Percentiles rank a stretch among this genome's conserved stretches.
Conservation (phyloP, 2,113 vertebrate genomes). For the Dromiciops gliroides region DNA sequence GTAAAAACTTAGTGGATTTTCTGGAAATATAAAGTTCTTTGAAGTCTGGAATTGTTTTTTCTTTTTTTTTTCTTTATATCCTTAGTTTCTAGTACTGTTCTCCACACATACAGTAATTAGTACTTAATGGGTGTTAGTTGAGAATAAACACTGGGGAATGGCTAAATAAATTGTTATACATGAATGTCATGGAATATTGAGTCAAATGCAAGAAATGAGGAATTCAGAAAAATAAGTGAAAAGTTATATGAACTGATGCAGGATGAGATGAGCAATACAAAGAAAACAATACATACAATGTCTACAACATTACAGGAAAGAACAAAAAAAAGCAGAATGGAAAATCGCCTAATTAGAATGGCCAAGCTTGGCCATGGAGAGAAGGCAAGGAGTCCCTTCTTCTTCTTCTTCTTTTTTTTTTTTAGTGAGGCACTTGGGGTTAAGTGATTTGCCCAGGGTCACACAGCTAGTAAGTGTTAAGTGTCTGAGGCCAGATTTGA, state of each 20-base stretch:
- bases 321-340: background rate
- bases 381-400: background rate
- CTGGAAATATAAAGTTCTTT: conserved; percentile 10
- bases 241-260: background rate
- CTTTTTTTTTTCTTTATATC: background rate
- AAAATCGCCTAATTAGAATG: background rate
- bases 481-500: too few relatives aligned
- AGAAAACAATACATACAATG: background rate
- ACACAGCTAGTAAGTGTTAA: too few relatives aligned
- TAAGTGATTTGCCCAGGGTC: too few relatives aligned
- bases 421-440: too few relatives aligned
- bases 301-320: background rate
- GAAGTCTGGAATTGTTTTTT: background rate
- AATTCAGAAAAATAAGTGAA: background rate
- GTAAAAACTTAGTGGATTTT: background rate
- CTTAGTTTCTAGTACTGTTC: background rate
- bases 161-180: background rate
- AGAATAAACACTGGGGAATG: background rate
- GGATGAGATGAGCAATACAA: background rate
- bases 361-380: background rate
- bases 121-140: background rate
- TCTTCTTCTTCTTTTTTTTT: too few relatives aligned
- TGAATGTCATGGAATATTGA: background rate
- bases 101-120: background rate
- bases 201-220: background rate